These are phyloP conservation scores for Anarhynchus alexandrinus DNA, from an alignment of 2,113 vertebrate genomes.

Conservation along the genomic window DNA sequence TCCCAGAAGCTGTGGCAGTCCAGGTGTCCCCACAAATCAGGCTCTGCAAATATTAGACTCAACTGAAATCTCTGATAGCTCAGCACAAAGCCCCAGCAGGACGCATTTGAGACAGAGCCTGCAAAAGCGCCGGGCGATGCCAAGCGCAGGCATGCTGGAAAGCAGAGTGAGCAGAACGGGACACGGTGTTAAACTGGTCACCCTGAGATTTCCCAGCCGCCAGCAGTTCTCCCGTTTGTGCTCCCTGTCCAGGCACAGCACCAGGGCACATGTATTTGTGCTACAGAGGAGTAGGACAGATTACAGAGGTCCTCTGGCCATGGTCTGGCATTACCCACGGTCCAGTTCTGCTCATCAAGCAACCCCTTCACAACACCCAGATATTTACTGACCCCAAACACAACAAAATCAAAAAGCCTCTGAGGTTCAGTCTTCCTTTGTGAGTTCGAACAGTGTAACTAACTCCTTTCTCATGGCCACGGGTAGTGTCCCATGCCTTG, in stretches of 20 bases:
- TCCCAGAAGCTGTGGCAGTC: neutral
- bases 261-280: neutral
- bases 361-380: neutral
- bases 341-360: neutral
- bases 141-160: neutral
- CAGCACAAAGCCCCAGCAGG: constrained; percentile 22
- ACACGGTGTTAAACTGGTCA: neutral
- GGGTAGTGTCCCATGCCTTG: neutral
- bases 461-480: neutral
- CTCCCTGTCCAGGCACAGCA: neutral
- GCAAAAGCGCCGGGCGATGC: neutral
- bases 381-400: neutral
- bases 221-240: neutral
- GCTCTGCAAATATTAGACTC: constrained; percentile 1
- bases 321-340: neutral
- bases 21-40: neutral
- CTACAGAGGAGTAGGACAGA: neutral
- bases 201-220: neutral
- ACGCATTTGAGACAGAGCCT: fast-evolving
- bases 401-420: neutral
- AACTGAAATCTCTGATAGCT: neutral
- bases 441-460: neutral
- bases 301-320: neutral
- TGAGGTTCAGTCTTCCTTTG: neutral
- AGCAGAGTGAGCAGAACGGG: neutral